Evolutionary conservation across 2,797 vertebrate species (phyloP), one percentile per base, ranked within the genome.

Genomic region (Falco columbarius): DNA sequence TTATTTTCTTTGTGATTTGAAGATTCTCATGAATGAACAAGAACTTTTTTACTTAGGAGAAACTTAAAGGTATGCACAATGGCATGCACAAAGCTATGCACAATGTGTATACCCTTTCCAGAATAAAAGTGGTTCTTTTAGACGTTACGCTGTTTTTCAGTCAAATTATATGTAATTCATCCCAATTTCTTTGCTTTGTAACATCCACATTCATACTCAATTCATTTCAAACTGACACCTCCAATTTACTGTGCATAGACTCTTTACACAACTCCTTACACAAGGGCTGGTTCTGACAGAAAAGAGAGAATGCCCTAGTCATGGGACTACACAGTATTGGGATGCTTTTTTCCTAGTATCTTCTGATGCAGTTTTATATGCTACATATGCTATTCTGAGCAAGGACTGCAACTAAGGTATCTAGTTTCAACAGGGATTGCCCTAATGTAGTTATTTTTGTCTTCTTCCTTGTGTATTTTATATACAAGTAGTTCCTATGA

Each of bases 281-380:
- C 65, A 32, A 44, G 27, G 14, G 29, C 8, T 49, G 34, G 27
- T 62, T 86, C 32, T 55, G 14, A 19, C 24, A 67, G 58, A 79
- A 79, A 75, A 84, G 12, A 16, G 12, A 70, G 21, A 67, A 75
- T 30, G 21, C 14, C 27, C 52, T 26, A 47, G 14, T 5, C 30
- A 15, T 47, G 14, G 16, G 47, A 66, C n/a, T 58, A 58, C 22
- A 36, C 0, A 1, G 4, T 29, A 59, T 3, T 56, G 14, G 6
- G 24, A 36, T 62, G 27, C 3, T 75, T 40, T 70, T 72, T 34
- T 54, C 15, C 11, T 49, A 58, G 9, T 12, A 63, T 32, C 46
- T 38, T 54, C 27, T 75, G 63, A 75, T 40, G 32, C 20, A 75
- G 18, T 56, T 71, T 32, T 71, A 77, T 27, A 22, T 8, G 14